Evolutionary conservation across 1,140 invertebrate species (phyloP), one percentile per base, ranked within the genome.

Genomic region (Drosophila nikananu): DNA sequence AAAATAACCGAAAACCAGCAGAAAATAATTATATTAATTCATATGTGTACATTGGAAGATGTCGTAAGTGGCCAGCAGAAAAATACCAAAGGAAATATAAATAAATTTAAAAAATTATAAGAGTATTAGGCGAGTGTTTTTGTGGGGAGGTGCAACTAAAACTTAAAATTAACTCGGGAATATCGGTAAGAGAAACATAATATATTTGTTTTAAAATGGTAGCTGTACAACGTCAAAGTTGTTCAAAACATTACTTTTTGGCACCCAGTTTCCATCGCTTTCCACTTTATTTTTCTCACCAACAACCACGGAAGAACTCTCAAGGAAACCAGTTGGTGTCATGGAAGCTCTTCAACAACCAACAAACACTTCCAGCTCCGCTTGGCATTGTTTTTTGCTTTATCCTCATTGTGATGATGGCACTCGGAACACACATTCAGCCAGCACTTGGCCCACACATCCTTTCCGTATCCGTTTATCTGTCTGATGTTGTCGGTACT

Each of bases 361-460:
- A 84, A 81, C 81, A 81, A 55, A 55, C 73, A 71, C 81, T 78
- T 86, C 67, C 67, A 76, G 79, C 72, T 75, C 61, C 61, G 70
- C 80, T 64, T 84, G 49, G 42, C 39, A 63, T 81, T 84, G 72
- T 68, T 62, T 79, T 75, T 75, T 61, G 63, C 17, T 68, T 59
- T 80, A 68, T 86, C 76, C 60, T 74, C 67, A 61, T 70, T 78
- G 82, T 57, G 73, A 66, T 83, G 83, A 87, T 87, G 71, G 83
- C 83, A 83, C 83, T 87, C 80, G 77, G 80, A 73, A 77, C 67
- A 87, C 64, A 83, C 80, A 77, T 83, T 78, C 82, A 66, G 61
- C 61, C 70, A 77, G 79, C 83, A 87, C 80, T 87, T 74, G 64
- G 71, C 49, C 52, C 49, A 57, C 61, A 67, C 64, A 72, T 76